Percentiles rank a stretch among this genome's conserved stretches.
Evolutionary conservation across 2,888 invertebrate species (phyloP).

Genomic region (Caenorhabditis sp.): DNA sequence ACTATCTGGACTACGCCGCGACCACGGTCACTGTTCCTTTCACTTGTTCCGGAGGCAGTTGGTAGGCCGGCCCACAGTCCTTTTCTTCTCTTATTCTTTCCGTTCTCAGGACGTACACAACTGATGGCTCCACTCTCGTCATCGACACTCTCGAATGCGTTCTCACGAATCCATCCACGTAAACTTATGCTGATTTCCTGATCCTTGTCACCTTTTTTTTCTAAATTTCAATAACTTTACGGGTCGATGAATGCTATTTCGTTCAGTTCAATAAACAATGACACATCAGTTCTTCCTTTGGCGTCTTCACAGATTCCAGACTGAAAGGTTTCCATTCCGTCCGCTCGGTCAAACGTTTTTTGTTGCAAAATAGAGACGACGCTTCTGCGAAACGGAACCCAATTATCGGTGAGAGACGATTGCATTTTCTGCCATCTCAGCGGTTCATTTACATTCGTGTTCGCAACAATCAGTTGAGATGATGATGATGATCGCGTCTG

Average conservation of each 20-base stretch:
- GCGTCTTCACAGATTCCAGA: too few relatives aligned
- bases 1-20: slow-evolving; percentile 54
- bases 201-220: neutral
- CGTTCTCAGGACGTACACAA: slow-evolving; percentile 17
- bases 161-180: slow-evolving; percentile 46
- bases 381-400: slow-evolving; percentile 8
- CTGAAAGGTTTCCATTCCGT: neutral
- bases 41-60: slow-evolving; percentile 35
- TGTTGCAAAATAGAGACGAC: neutral
- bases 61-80: too few relatives aligned
- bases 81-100: neutral
- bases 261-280: neutral
- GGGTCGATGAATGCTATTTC: neutral
- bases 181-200: neutral
- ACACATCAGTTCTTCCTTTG: too few relatives aligned
- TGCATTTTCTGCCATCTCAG: neutral
- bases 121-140: neutral
- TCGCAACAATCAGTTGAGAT: neutral
- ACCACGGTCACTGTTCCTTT: slow-evolving; percentile 46
- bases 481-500: neutral
- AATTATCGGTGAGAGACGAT: neutral
- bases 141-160: slow-evolving; percentile 54
- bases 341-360: neutral
- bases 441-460: slow-evolving; percentile 9
- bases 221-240: neutral